Conservation (phyloP, 2,113 vertebrate genomes). For the Rhynchopsitta pachyrhyncha region DNA sequence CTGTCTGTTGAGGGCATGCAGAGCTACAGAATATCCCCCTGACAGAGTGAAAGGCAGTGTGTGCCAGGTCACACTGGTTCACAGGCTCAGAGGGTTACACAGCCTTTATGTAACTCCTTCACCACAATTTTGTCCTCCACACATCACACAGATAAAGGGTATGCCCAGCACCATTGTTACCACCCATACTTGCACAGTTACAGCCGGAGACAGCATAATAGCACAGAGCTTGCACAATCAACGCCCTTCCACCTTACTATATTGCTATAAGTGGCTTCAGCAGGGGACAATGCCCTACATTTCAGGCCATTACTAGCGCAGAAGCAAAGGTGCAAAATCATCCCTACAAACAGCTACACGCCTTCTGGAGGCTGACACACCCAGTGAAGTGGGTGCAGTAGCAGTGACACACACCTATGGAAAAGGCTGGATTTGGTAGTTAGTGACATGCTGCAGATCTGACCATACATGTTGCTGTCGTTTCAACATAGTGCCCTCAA, state of each 20-base stretch:
- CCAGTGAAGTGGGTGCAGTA: constrained; percentile 53
- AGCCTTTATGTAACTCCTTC: not conserved
- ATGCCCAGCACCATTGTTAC: not conserved
- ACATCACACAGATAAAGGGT: not conserved
- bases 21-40: not conserved
- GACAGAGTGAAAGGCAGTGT: not conserved
- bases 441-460: constrained; percentile 51
- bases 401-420: constrained; percentile 64
- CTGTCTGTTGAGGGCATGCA: rapidly evolving
- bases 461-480: constrained; percentile 57
- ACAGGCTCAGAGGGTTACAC: not conserved
- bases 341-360: constrained; percentile 55
- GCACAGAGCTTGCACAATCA: not conserved
- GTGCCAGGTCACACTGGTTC: not conserved
- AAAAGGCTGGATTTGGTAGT: constrained; percentile 50
- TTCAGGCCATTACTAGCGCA: constrained; percentile 31
- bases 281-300: constrained; percentile 55
- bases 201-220: not conserved
- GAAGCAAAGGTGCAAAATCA: constrained; percentile 62
- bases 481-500: constrained; percentile 65
- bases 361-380: constrained; percentile 59
- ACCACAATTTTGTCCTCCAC: not conserved
- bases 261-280: not conserved
- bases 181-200: not conserved
- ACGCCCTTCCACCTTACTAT: not conserved